Evolutionary conservation across 2,888 invertebrate species (phyloP).

Genomic region (Rotaria socialis): DNA sequence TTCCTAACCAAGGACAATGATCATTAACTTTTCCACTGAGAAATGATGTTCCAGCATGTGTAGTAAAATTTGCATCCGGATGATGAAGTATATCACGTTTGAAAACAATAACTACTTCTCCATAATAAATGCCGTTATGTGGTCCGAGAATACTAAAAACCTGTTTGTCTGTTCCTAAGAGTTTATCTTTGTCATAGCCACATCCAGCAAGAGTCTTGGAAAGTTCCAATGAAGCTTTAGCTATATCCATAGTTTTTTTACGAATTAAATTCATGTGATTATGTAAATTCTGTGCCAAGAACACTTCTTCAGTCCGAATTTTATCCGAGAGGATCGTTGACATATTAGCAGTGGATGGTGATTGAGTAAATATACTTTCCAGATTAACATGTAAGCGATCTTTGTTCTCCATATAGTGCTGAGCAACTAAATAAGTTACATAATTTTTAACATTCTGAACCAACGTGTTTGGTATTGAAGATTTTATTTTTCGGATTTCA

Average conservation of each 20-base stretch:
- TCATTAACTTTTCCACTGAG: neutral
- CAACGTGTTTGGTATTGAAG: neutral
- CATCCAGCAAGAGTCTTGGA: rapidly evolving
- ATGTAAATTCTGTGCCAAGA: neutral
- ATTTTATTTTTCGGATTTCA: neutral
- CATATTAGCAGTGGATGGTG: no score
- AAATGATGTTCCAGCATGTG: neutral
- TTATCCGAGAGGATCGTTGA: no score
- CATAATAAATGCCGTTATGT: neutral
- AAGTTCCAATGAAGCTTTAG: neutral
- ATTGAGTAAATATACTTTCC: no score
- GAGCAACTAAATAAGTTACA: no score
- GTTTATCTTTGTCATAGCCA: neutral
- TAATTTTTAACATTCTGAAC: no score
- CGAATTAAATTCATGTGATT: neutral
- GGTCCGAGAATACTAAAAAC: neutral
- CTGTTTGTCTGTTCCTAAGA: neutral
- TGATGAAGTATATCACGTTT: neutral
- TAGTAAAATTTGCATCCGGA: neutral
- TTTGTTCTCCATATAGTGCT: no score
- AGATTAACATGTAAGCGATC: no score
- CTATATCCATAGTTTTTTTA: neutral
- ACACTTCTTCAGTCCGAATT: no score
- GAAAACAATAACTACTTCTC: neutral
- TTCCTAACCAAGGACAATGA: neutral